Evolutionary conservation across 2,888 invertebrate species (phyloP), one percentile per base, ranked within the genome.

Genomic region (Heliconius aoede): DNA sequence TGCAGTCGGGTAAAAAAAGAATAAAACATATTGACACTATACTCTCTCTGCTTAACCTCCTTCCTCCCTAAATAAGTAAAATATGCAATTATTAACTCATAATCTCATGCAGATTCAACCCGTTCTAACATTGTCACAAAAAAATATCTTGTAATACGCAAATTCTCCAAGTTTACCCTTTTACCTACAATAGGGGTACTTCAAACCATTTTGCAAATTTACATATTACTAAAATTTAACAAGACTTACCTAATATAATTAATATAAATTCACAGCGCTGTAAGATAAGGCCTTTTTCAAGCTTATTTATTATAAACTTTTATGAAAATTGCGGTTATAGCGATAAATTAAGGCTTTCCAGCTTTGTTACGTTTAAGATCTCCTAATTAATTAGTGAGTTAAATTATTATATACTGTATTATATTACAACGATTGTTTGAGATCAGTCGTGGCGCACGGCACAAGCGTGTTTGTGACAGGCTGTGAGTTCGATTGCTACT

Each of bases 291-390:
- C 71, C 60, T 72, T 73, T 24, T 67, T n/a, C n/a, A 74, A 58
- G 72, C 74, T 76, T 76, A 78, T 78, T 76, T 78, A 78, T 78
- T 72, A 65, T 76, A 51, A 73, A 76, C 74, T 76, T 73, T 73
- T 74, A 73, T 67, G 67, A 72, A 74, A 72, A 73, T 72, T 72
- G 62, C 64, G 78, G 76, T 69, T 61, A 55, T 36, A 72, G 72
- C 76, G 68, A 79, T 78, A 77, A 78, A 79, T 78, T 79, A 74
- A 76, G 40, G 64, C 73, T 72, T 60, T 73, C 36, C 67, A 65
- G 73, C 61, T 68, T 64, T 40, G 76, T 62, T 28, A 62, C 15
- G 32, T 55, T 75, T 11, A 46, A 62, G 62, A 62, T 36, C 18
- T 51, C 36, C 9, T 75, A 64, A 71, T 71, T 75, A 64, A 64